Conservation (phyloP, 2,113 vertebrate genomes). For the Desmodus rotundus region DNA sequence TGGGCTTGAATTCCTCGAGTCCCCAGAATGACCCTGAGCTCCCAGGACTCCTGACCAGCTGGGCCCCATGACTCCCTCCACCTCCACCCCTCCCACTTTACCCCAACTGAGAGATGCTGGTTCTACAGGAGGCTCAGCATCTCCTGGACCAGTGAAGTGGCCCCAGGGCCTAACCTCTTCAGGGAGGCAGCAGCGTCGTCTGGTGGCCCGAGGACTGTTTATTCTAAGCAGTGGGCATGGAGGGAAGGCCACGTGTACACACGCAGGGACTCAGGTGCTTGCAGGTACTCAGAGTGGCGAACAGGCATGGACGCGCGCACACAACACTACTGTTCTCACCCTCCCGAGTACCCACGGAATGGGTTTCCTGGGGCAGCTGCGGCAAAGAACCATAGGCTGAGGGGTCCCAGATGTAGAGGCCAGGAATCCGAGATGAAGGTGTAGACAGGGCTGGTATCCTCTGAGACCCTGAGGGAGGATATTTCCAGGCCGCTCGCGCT, state of each 20-base stretch:
- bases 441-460: neutral
- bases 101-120: neutral
- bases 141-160: neutral
- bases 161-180: neutral
- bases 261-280: neutral
- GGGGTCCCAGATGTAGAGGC: neutral
- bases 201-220: neutral
- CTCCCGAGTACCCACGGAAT: rapidly evolving
- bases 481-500: neutral
- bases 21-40: neutral
- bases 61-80: too few relatives aligned
- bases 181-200: neutral
- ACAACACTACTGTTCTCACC: neutral
- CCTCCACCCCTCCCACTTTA: too few relatives aligned
- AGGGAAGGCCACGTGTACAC: rapidly evolving
- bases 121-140: neutral
- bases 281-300: neutral
- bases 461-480: neutral
- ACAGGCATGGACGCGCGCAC: neutral
- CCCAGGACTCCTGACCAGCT: neutral
- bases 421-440: rapidly evolving
- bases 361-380: neutral
- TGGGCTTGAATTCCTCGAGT: neutral
- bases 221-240: neutral
- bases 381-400: too few relatives aligned